phyloP scores from a whole-genome alignment of 2,888 invertebrate genomes.

The Smittia sp. region DNA sequence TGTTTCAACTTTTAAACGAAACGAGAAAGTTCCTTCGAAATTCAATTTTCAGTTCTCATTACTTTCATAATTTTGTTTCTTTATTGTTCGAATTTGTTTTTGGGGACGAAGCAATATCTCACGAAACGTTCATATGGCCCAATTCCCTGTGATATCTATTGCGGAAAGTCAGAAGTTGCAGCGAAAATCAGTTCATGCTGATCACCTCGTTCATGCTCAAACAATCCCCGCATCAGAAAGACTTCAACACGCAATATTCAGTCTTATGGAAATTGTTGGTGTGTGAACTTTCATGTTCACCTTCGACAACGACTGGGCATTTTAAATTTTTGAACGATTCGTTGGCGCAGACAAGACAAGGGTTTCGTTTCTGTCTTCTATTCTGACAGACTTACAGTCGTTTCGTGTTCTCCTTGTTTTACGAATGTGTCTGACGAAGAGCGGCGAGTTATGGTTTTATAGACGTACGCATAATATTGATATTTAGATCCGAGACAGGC shows the following conservation, averaged over 20 bases:
- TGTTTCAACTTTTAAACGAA: slow-evolving; percentile 1
- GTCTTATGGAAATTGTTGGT: slow-evolving; percentile 24
- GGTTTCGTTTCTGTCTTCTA: slow-evolving; percentile 12
- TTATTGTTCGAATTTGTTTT: no score
- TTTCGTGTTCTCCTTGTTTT: not conserved
- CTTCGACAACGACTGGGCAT: slow-evolving; percentile 9
- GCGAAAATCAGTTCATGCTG: no score
- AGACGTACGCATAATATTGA: slow-evolving; percentile 20
- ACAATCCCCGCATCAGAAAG: not conserved
- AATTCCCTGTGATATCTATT: no score
- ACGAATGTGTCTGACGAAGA: not conserved
- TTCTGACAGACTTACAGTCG: not conserved
- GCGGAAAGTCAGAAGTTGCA: no score
- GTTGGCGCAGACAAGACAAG: not conserved
- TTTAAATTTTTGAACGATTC: not conserved
- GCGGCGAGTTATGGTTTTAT: slow-evolving; percentile 6
- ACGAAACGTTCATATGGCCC: no score
- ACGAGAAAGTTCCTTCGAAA: not conserved
- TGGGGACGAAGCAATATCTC: no score
- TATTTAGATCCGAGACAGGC: slow-evolving; percentile 1
- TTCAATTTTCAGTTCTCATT: slow-evolving; percentile 2
- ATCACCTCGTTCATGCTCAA: no score
- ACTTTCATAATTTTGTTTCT: not conserved
- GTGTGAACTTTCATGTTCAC: slow-evolving; percentile 30
- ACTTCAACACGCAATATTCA: slow-evolving; percentile 30